Evolutionary conservation across 2,888 invertebrate species (phyloP), one percentile per base, ranked within the genome.

Genomic region (Hyposoter didymator): DNA sequence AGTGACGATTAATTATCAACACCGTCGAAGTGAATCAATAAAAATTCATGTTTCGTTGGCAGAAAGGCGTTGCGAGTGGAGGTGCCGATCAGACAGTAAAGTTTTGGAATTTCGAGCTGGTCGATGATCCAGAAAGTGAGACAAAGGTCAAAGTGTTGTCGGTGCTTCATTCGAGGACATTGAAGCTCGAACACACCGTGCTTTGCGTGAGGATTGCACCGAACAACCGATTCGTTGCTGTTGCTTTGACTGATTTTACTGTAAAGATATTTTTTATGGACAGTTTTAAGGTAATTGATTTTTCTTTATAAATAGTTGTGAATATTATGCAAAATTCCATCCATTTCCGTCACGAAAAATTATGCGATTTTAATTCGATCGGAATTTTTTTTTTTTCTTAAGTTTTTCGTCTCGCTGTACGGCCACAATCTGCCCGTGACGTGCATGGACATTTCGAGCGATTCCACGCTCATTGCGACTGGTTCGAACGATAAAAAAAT

Each of bases 401-500:
- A 98, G 97, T 98, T 99, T 94, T 99, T 98, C 94, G 94, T 99
- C 28, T 98, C 98, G 0, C 95, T 99, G 0, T 99, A 99, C 93
- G 99, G 99, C 0, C 99, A 99, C 94, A 98, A 98, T 92, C 94
- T 99, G 74, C 99, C 99, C 0, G 98, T 99, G 0, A 95, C 98
- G 0, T 98, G 98, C 91, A 95, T 99, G 95, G 99, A 99, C 93
- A 98, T 99, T 84, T 98, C 98, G 17, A 97, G 97, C 89, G 98
- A 98, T 93, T 97, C 97, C 0, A 95, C 96, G 12, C 93, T 99
- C 35, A 97, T 99, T 87, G 98, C 96, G 12, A 99, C 99, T 0
- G 99, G 99, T 8, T 99, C 99, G 2, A 97, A 98, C 0, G 99
- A 99, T 95, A 96, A 99, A 59, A 99, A 98, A 93, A 96, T 99